Evolutionary conservation across 2,888 invertebrate genomes (phyloP).

Genomic region (Scaptomyza polygonia): DNA sequence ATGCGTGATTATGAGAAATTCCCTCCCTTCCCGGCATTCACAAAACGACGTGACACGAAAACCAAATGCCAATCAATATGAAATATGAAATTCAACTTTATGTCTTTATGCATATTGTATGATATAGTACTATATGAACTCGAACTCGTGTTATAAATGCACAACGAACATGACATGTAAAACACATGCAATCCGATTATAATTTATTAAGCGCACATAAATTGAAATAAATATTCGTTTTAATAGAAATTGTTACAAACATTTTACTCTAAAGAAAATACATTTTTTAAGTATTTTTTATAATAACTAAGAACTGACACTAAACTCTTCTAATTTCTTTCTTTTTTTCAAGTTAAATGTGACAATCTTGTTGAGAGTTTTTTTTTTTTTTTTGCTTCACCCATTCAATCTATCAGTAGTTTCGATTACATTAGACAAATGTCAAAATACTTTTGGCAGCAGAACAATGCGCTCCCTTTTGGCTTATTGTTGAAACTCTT

Average conservation of each 20-base stretch:
- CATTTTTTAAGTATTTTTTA: too few relatives aligned
- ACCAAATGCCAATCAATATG: constrained; percentile 52
- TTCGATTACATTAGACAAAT: constrained; percentile 49
- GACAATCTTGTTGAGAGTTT: constrained; percentile 29
- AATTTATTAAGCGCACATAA: constrained; percentile 60
- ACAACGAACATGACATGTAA: constrained; percentile 64
- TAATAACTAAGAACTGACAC: background rate
- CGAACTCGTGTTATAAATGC: constrained; percentile 49
- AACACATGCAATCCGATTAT: constrained; percentile 61
- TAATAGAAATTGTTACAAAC: too few relatives aligned
- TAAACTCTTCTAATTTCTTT: background rate
- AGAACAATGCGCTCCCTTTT: constrained; percentile 55
- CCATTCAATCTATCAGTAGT: constrained; percentile 31
- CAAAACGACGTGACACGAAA: constrained; percentile 59
- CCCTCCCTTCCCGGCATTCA: background rate
- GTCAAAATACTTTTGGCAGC: constrained; percentile 45
- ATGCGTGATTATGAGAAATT: constrained; percentile 67
- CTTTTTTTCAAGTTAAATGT: background rate
- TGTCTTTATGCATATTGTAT: constrained; percentile 52
- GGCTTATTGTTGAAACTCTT: constrained; percentile 48
- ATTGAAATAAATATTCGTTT: constrained; percentile 12
- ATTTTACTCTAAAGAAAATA: too few relatives aligned
- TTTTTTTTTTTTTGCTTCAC: too few relatives aligned
- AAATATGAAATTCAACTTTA: constrained; percentile 75
- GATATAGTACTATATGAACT: background rate